Evolutionary conservation across 2,888 invertebrate genomes (phyloP), one percentile per base, ranked within the genome.

Genomic region (Ophion ventricosus): DNA sequence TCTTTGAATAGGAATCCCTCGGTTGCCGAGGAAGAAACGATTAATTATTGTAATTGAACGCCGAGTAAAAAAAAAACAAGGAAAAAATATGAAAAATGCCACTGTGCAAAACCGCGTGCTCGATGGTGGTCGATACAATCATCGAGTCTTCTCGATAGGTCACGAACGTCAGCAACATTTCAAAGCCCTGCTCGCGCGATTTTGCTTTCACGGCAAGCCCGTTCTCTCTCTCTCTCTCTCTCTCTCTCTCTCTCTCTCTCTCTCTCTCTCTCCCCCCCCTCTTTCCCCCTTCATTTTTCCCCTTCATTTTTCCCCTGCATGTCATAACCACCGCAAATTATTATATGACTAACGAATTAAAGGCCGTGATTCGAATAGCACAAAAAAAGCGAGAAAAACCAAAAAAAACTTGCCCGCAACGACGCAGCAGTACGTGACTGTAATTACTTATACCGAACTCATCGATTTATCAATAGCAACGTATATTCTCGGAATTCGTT

Each of bases 121-220:
- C 72, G 10, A 43, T 56, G 43, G 20, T 57, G n/a, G 63, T 35
- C 64, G 35, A 54, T 35, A 76, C 14, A 20, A 82, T 78, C 73
- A 17, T 61, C 49, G 54, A 49, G 26, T 54, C 35, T 70, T 54
- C 49, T 75, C 72, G 66, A 80, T 79, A 76, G 79, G 79, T 83
- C 83, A 76, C 64, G 70, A 76, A 59, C 57, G 80, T 83, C 83
- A 66, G 64, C 70, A 26, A 72, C 72, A 59, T 61, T 64, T 79
- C 72, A 40, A 59, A 57, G 1, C 2, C 2, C 23, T 2, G 23
- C 17, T 40, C 25, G 14, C 72, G 72, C 57, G 40, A 10, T 64
- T 78, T 78, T 26, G 8, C 66, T 40, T 29, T 57, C 11, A 25
- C 63, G 10, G 43, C 29, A 8, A n/a, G 23, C 20, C 54, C 8